Conservation (phyloP, 1,140 invertebrate genomes). For the Araneus ventricosus region DNA sequence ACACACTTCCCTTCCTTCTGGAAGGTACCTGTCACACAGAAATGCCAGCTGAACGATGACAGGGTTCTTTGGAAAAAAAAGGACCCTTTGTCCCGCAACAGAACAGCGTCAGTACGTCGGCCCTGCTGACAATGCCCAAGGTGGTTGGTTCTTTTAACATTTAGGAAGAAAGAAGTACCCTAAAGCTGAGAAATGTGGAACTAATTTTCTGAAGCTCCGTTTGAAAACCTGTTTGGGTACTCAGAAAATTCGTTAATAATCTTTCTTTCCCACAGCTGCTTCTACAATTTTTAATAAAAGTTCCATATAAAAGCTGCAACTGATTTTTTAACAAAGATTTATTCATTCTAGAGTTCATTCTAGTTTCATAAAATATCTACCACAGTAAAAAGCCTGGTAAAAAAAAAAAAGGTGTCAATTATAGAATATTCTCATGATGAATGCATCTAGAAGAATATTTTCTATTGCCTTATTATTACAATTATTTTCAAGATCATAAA, state of each 20-base stretch:
- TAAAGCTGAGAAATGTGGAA: constrained; percentile 45
- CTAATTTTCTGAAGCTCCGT: constrained; percentile 48
- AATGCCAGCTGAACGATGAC: constrained; percentile 25
- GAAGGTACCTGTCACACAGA: constrained; percentile 44
- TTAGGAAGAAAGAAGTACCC: constrained; percentile 20
- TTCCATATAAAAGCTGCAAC: neutral
- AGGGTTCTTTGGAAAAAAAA: constrained; percentile 33
- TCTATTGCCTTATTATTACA: too few species aligned
- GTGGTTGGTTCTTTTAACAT: constrained; percentile 41
- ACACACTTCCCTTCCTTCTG: neutral
- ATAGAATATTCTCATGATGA: too few species aligned
- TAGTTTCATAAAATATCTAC: too few species aligned
- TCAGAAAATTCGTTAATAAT: constrained; percentile 28
- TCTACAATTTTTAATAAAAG: neutral
- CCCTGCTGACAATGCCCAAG: constrained; percentile 32
- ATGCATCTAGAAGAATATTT: too few species aligned
- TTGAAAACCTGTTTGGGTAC: constrained; percentile 20
- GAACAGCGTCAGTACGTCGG: constrained; percentile 33
- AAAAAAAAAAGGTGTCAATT: too few species aligned
- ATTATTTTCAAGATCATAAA: too few species aligned
- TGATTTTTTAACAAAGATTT: neutral
- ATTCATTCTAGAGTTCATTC: too few species aligned
- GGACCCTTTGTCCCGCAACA: constrained; percentile 37
- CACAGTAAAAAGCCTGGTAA: too few species aligned
- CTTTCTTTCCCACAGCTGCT: constrained; percentile 22